Evolutionary conservation across 2,888 invertebrate species (phyloP).

Genomic region (Molanna angustata): DNA sequence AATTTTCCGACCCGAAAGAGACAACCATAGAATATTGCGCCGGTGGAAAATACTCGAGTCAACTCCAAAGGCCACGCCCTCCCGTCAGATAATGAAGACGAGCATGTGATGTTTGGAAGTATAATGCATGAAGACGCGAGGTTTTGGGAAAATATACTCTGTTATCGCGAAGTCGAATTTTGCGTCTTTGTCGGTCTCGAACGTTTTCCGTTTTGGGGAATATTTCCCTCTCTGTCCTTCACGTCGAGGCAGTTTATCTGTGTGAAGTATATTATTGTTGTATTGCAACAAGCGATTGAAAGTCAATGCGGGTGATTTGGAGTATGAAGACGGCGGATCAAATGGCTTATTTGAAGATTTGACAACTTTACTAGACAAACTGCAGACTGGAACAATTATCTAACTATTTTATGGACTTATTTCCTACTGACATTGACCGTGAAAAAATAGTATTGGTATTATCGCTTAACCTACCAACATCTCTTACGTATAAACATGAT

Average conservation of each 20-base stretch:
- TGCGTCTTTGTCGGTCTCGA: constrained; percentile 11
- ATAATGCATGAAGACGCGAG: constrained; percentile 27
- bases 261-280: constrained; percentile 21
- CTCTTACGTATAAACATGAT: no score
- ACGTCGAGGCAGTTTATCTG: constrained; percentile 2
- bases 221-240: constrained; percentile 6
- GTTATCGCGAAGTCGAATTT: constrained; percentile 14
- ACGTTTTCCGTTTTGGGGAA: constrained; percentile 4
- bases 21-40: constrained; percentile 7
- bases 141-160: constrained; percentile 23
- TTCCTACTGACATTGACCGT: not conserved
- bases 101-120: constrained; percentile 28
- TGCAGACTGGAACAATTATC: constrained; percentile 14
- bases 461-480: no score
- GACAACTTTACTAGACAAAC: constrained; percentile 20
- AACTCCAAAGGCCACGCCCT: constrained; percentile 22
- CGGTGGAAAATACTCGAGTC: not conserved
- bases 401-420: constrained; percentile 15
- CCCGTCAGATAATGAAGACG: constrained; percentile 29
- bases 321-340: not conserved
- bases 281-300: constrained; percentile 25
- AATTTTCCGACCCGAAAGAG: constrained; percentile 20
- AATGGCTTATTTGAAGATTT: constrained; percentile 14
- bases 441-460: not conserved
- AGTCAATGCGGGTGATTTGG: constrained; percentile 23